These are phyloP conservation scores for Nebria brevicollis DNA, from an alignment of 2,888 invertebrate genomes.

Conservation along the genomic window DNA sequence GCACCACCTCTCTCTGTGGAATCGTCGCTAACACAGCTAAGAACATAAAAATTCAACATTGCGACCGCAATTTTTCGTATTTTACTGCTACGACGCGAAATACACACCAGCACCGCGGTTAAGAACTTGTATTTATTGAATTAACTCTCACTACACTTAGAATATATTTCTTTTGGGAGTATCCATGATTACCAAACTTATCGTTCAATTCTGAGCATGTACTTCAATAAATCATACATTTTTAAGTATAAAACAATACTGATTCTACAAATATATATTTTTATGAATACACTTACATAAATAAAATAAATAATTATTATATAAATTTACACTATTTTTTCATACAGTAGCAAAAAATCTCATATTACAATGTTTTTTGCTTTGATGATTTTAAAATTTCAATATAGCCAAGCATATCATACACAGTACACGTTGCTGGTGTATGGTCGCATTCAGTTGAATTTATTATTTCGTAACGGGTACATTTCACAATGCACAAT, in stretches of 20 bases:
- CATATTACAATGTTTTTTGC: neutral
- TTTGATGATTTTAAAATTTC: neutral
- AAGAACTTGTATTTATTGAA: conserved; percentile 4
- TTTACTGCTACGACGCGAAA: conserved; percentile 8
- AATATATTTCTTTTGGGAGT: neutral
- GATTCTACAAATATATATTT: too few relatives aligned
- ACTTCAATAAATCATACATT: too few relatives aligned
- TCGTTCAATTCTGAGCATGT: too few relatives aligned
- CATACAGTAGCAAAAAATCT: too few relatives aligned
- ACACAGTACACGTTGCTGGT: conserved; percentile 1
- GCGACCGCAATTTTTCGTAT: conserved; percentile 20
- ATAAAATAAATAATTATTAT: too few relatives aligned
- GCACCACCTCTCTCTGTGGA: conserved; percentile 7
- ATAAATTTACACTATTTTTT: too few relatives aligned
- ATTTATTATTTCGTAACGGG: conserved; percentile 24
- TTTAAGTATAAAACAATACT: too few relatives aligned
- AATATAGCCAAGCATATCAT: conserved; percentile 34
- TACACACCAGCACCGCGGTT: neutral
- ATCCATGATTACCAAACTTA: too few relatives aligned
- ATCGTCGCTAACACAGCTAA: neutral
- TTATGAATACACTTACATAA: too few relatives aligned
- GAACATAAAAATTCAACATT: conserved; percentile 14
- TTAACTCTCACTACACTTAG: conserved; percentile 2
- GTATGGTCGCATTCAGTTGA: conserved; percentile 15
- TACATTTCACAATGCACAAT: conserved; percentile 21